Evolutionary conservation across 2,797 vertebrate species (phyloP), one percentile per base, ranked within the genome.

Genomic region (Amblyraja radiata): DNA sequence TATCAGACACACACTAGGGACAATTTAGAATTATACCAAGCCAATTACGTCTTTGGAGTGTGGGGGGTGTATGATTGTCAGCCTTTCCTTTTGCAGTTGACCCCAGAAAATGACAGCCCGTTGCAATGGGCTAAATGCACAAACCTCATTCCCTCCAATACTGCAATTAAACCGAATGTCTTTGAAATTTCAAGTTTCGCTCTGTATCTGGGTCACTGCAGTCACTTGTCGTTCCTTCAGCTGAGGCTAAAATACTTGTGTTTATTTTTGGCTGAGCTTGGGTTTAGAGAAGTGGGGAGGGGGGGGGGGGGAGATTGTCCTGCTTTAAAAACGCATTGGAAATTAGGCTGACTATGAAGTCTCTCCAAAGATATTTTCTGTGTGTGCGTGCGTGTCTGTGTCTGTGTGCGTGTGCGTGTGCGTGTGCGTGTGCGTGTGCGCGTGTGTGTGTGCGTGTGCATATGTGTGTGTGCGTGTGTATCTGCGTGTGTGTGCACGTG

Each of bases 201-300:
- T 11, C 63, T 88, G n/a, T 68, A 88, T 88, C 84, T 88, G 63
- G 84, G 84, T 88, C 84, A 68, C 63, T 68, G 61, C n/a, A 32
- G 84, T 88, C n/a, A 68, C 84, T 65, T 68, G 32, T 8, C 63
- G 21, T 9, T 88, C 63, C 84, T 63, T 88, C 84, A 36, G 63
- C 61, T 88, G 9, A 88, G 63, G 65, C 63, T 36, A 68, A 88
- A 88, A 88, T 88, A 88, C 63, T 32, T 2, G 5, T 8, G 23
- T 18, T 88, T 68, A 88, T 88, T 68, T 88, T 23, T 36, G 63
- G 61, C 84, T 9, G n/a, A 88, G n/a, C 7, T 36, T 32, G n/a
- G n/a, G 1, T 68, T 63, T 88, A n/a, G 6, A 68, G 84, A 11
- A 1, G n/a, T n/a, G 63, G 84, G n/a, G 46, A 46, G 46, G 1